Conservation (phyloP, 2,888 invertebrate genomes). For the Ptilodon capucinus region DNA sequence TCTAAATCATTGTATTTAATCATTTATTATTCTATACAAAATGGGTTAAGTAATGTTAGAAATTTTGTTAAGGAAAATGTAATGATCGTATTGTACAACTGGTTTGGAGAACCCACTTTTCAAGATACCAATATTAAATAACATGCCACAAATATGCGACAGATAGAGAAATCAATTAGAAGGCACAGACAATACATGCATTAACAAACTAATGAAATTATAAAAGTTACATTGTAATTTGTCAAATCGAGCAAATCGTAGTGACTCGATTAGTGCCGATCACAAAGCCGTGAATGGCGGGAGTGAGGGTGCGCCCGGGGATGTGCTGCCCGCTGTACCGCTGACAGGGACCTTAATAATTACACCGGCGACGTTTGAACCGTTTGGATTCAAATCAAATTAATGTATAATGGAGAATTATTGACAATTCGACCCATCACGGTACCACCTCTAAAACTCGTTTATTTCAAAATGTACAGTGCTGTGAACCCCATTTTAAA, state of each 20-base stretch:
- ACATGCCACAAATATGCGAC: no score
- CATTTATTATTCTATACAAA: no score
- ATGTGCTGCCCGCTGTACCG: background rate
- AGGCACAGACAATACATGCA: background rate
- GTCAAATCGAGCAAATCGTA: constrained; percentile 24
- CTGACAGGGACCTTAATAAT: constrained; percentile 8
- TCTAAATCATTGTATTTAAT: background rate
- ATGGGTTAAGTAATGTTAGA: no score
- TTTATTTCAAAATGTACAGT: background rate
- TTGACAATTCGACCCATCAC: background rate
- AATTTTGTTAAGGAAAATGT: no score
- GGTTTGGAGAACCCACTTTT: no score
- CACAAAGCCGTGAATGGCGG: constrained; percentile 7
- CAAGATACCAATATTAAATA: no score
- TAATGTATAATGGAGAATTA: background rate
- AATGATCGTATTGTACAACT: no score
- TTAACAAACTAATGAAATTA: constrained; percentile 4
- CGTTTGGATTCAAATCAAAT: constrained; percentile 2
- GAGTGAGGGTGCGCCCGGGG: background rate
- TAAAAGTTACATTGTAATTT: constrained; percentile 23
- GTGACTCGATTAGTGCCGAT: constrained; percentile 18
- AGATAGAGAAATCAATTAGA: no score
- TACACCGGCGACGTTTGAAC: constrained; percentile 6
- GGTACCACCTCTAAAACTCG: background rate
- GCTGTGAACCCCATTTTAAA: background rate